Percentiles rank a stretch among this genome's conserved stretches.
Conservation (phyloP, 2,113 vertebrate species). For the Petromus typicus region DNA sequence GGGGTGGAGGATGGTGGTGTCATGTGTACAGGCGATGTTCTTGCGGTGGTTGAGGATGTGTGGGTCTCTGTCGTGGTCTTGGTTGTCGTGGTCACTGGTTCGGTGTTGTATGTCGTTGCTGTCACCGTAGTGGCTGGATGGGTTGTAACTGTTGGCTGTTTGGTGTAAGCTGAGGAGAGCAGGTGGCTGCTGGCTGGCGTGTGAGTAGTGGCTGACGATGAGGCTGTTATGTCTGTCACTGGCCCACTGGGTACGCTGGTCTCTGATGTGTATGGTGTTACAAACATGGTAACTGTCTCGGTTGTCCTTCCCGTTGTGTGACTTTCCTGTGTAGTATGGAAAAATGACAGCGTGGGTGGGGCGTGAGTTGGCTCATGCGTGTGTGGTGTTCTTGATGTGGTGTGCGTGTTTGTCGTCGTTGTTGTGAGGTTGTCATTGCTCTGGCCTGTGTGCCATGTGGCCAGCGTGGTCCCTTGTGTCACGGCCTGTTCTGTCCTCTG, state of each 20-base stretch:
- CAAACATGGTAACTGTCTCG: too few relatives aligned
- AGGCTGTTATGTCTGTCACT: fast-evolving
- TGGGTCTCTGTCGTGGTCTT: not conserved
- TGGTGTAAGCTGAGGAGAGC: not conserved
- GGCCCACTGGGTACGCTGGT: too few relatives aligned
- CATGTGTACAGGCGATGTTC: fast-evolving
- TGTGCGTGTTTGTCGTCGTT: fast-evolving
- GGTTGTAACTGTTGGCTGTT: not conserved
- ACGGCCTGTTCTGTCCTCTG: fast-evolving
- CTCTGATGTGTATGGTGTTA: too few relatives aligned
- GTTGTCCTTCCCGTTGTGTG: too few relatives aligned
- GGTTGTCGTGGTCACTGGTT: fast-evolving
- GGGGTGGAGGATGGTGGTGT: not conserved
- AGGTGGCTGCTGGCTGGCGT: fast-evolving
- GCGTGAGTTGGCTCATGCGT: fast-evolving
- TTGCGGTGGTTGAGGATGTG: fast-evolving
- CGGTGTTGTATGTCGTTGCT: not conserved
- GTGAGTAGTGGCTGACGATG: fast-evolving
- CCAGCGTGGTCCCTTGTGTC: not conserved
- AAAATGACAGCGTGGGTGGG: fast-evolving
- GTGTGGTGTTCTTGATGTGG: not conserved
- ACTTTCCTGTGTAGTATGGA: not conserved
- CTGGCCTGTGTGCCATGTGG: fast-evolving
- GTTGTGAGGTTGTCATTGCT: fast-evolving
- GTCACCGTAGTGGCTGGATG: fast-evolving